Percentiles rank a stretch among this genome's conserved stretches.
These are phyloP conservation scores for Platycheirus albimanus DNA, from an alignment of 2,888 invertebrate genomes.

Conservation along the genomic window DNA sequence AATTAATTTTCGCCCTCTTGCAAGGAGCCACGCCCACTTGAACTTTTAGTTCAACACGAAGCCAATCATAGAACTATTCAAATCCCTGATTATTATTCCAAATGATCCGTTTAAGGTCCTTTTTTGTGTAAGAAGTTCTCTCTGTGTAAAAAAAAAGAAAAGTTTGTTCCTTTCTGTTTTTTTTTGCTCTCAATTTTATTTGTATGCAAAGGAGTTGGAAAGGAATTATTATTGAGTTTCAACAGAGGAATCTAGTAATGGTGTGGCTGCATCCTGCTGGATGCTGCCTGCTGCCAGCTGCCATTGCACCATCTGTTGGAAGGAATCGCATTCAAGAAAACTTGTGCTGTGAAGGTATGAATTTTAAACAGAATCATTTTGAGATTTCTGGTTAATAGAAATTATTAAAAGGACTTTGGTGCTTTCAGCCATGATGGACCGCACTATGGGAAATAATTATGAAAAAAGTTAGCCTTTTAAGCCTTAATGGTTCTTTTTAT, in stretches of 20 bases:
- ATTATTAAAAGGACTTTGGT: conserved; percentile 28
- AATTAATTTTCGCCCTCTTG: conserved; percentile 63
- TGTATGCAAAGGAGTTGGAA: conserved; percentile 45
- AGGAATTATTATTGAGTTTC: conserved; percentile 65
- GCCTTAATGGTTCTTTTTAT: no score
- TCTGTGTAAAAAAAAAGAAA: background rate
- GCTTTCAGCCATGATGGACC: background rate
- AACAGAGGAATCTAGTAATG: conserved; percentile 54
- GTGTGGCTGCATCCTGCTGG: conserved; percentile 10
- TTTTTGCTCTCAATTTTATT: conserved; percentile 9
- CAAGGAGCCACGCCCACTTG: conserved; percentile 62
- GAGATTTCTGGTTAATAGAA: conserved; percentile 45
- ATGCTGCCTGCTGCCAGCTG: no score
- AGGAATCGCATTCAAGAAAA: conserved; percentile 31
- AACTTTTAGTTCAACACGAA: conserved; percentile 68
- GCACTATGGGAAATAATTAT: background rate
- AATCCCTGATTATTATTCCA: conserved; percentile 71
- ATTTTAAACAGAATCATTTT: conserved; percentile 58
- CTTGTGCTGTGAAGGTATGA: conserved; percentile 51
- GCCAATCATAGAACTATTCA: conserved; percentile 72
- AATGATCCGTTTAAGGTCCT: conserved; percentile 66
- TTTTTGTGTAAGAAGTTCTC: conserved; percentile 14
- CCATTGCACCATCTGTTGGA: conserved; percentile 7
- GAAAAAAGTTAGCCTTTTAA: conserved; percentile 5
- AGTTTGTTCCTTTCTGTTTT: background rate